These are phyloP conservation scores for Aphelenchoides fujianensis DNA, from an alignment of 1,140 invertebrate genomes.

Conservation along the genomic window DNA sequence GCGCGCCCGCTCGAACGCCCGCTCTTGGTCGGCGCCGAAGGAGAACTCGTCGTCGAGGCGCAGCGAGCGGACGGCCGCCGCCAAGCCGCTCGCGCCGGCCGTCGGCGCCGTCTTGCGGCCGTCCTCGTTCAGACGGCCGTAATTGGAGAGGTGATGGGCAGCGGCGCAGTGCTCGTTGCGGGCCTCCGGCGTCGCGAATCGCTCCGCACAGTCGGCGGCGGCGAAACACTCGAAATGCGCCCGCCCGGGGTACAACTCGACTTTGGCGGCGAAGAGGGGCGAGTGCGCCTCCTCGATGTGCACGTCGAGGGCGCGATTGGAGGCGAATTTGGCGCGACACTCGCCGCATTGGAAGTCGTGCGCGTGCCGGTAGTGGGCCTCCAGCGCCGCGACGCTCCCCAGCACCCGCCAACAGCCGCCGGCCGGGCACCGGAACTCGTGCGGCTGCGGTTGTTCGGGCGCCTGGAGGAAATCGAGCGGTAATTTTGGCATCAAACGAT, in stretches of 20 bases:
- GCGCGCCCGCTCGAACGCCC: conserved; percentile 9
- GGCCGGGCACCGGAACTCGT: conserved; percentile 30
- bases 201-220: neutral
- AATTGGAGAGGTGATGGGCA: neutral
- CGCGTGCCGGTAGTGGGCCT: conserved; percentile 12
- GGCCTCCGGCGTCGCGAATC: neutral
- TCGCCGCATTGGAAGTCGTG: conserved; percentile 26
- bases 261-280: conserved; percentile 24
- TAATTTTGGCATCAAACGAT: neutral
- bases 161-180: conserved; percentile 16
- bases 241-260: neutral
- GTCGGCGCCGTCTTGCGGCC: conserved; percentile 2
- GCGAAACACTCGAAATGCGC: neutral
- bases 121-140: conserved; percentile 11
- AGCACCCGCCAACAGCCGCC: conserved; percentile 7
- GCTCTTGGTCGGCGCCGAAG: conserved; percentile 25
- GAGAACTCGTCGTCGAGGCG: neutral
- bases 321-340: conserved; percentile 21
- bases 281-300: conserved; percentile 37
- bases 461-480: neutral
- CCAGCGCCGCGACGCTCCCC: conserved; percentile 6
- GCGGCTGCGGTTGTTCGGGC: neutral
- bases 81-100: too few species aligned
- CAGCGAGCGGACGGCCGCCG: neutral
- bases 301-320: conserved; percentile 25